phyloP scores from a whole-genome alignment of 2,797 vertebrate genomes.

The Antennarius maculatus region DNA sequence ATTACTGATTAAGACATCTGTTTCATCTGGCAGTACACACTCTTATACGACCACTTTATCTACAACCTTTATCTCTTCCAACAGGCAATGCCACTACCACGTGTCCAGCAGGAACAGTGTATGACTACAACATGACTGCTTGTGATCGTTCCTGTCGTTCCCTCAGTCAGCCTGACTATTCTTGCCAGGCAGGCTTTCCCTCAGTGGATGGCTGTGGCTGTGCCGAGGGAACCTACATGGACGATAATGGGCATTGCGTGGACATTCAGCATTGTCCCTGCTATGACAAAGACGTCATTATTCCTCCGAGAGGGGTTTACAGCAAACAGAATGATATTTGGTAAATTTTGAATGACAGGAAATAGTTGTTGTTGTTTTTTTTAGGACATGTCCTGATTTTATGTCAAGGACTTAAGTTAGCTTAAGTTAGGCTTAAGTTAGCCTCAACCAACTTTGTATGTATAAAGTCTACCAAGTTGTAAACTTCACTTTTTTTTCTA shows the following conservation, averaged over 20 bases:
- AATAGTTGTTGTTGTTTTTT: no score
- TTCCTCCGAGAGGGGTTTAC: conserved; percentile 61
- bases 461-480: not conserved
- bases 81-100: conserved; percentile 69
- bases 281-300: conserved; percentile 74
- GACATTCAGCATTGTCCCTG: conserved; percentile 77
- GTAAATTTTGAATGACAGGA: conserved; percentile 49
- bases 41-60: no score
- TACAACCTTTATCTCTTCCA: conserved; percentile 24
- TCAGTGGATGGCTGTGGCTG: conserved; percentile 88
- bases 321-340: conserved; percentile 66
- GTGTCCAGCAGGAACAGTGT: conserved; percentile 80
- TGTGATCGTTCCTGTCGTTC: conserved; percentile 84
- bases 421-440: no score
- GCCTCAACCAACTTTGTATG: not conserved
- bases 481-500: not conserved
- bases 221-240: conserved; percentile 80
- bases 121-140: conserved; percentile 79
- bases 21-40: not conserved
- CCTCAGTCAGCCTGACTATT: conserved; percentile 74
- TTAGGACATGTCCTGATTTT: no score
- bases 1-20: no score
- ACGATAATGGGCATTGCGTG: conserved; percentile 80
- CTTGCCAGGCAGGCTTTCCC: conserved; percentile 64
- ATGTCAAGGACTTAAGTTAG: no score